Conservation (phyloP, 2,113 vertebrate species). For the Pampusana beccarii region DNA sequence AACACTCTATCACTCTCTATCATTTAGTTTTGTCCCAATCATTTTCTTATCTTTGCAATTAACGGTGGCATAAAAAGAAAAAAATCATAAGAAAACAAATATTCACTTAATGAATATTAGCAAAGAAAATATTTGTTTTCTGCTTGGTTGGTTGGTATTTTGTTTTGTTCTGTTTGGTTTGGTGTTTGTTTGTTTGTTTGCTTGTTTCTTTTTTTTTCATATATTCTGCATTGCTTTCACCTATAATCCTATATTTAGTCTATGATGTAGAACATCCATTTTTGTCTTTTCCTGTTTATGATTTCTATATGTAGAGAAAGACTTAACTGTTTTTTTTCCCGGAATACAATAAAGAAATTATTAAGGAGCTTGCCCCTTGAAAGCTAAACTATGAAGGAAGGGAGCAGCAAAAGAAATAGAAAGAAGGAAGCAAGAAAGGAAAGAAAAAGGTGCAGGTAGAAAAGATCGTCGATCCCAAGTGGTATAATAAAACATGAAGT, state of each 20-base stretch:
- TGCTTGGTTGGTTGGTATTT: too few species aligned
- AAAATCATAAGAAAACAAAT: conserved; percentile 20
- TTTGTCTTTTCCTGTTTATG: background rate
- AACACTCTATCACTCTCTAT: conserved; percentile 75
- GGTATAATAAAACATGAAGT: background rate
- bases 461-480: background rate
- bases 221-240: background rate
- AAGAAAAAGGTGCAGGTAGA: background rate
- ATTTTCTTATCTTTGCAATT: conserved; percentile 67
- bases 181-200: too few species aligned
- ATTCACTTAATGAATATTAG: background rate
- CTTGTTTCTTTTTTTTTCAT: background rate
- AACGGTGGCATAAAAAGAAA: conserved; percentile 11
- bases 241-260: conserved; percentile 13
- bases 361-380: background rate
- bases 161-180: background rate
- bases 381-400: background rate
- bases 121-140: background rate
- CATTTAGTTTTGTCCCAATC: conserved; percentile 54
- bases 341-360: background rate
- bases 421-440: background rate
- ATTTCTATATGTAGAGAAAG: background rate
- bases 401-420: background rate
- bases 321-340: background rate
- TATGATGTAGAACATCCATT: background rate